Conservation (phyloP, 2,113 vertebrate genomes). For the Dasypus novemcinctus region DNA sequence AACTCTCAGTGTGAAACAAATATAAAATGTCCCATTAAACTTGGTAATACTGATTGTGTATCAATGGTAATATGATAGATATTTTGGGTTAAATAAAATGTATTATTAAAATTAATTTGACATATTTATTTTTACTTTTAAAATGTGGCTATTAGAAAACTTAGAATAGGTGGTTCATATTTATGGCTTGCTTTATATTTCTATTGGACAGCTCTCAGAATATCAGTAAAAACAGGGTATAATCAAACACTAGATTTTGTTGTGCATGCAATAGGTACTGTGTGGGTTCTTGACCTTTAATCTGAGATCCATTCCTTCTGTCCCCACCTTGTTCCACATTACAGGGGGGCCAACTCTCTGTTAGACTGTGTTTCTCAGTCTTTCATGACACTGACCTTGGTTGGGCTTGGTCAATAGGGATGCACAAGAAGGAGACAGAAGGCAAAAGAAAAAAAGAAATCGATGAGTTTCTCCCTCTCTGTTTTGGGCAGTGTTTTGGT, state of each 20-base stretch:
- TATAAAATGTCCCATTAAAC: background rate
- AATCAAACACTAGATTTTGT: background rate
- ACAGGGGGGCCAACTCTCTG: background rate
- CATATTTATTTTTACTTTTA: background rate
- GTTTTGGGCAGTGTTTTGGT: background rate
- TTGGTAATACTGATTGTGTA: background rate
- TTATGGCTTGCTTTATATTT: background rate
- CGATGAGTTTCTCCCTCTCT: background rate
- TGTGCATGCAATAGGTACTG: background rate
- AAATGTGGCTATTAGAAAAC: background rate
- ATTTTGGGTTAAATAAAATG: slow-evolving; percentile 15
- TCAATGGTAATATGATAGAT: background rate
- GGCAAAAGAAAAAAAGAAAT: background rate
- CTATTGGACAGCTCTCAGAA: background rate
- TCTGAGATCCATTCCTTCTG: background rate
- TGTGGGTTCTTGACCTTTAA: background rate
- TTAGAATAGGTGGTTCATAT: background rate
- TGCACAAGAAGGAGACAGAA: background rate
- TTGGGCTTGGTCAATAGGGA: background rate
- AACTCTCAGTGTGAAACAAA: background rate
- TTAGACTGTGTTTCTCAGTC: background rate
- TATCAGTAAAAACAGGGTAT: background rate
- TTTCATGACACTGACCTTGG: background rate
- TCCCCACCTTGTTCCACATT: background rate
- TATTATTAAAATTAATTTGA: background rate